Conservation (phyloP, 2,888 invertebrate genomes). For the Tenthredo livida region DNA sequence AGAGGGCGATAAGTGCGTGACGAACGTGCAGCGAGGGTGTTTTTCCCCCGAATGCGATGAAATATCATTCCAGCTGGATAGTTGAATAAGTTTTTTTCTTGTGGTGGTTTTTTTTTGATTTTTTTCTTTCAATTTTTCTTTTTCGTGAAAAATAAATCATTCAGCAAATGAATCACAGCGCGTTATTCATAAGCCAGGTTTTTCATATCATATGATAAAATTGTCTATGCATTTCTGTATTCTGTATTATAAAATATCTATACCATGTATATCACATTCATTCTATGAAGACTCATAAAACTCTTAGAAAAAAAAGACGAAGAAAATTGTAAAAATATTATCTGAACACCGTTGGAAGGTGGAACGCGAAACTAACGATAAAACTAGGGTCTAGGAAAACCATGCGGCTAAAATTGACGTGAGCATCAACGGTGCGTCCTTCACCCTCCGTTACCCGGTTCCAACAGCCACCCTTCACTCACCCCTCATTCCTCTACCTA, state of each 20-base stretch:
- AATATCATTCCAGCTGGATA: constrained; percentile 35
- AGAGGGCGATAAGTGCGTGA: constrained; percentile 42
- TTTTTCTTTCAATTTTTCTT: not conserved
- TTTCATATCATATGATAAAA: not conserved
- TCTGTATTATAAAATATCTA: not conserved
- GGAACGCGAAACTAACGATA: constrained; percentile 20
- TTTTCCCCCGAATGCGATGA: constrained; percentile 42
- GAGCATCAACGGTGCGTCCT: constrained; percentile 41
- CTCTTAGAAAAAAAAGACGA: not conserved
- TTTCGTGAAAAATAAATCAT: not conserved
- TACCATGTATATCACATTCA: not conserved
- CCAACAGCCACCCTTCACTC: constrained; percentile 27
- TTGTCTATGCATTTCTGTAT: not conserved
- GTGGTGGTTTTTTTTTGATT: not conserved
- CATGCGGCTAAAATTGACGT: constrained; percentile 47
- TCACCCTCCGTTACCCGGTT: constrained; percentile 16
- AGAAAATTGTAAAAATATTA: not conserved
- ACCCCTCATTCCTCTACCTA: constrained; percentile 47
- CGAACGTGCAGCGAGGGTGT: constrained; percentile 24
- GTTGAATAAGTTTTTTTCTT: constrained; percentile 9
- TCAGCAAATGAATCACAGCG: not conserved
- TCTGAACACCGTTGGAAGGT: not conserved
- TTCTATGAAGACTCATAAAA: not conserved
- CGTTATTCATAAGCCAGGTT: not conserved
- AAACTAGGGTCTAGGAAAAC: constrained; percentile 39